Percentiles rank a stretch among this genome's conserved stretches.
Conservation (phyloP, 2,888 invertebrate genomes). For the Dasypogon diadema region DNA sequence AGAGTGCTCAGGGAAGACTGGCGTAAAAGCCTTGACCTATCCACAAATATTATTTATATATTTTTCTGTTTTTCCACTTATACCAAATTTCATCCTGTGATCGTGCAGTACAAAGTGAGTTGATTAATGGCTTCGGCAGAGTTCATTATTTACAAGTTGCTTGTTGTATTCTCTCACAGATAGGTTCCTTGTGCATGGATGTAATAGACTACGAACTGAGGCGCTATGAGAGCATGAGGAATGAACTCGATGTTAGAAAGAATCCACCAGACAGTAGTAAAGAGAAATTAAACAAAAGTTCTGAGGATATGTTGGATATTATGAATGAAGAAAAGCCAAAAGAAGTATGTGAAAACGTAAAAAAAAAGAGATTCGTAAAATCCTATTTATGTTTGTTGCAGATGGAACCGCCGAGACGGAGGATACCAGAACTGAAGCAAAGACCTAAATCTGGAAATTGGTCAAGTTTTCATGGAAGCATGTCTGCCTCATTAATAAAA, state of each 20-base stretch:
- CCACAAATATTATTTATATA: constrained; percentile 95
- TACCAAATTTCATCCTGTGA: constrained; percentile 92
- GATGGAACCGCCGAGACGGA: constrained; percentile 76
- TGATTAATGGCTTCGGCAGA: too few relatives aligned
- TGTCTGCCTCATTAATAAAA: constrained; percentile 70
- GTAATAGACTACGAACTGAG: constrained; percentile 95
- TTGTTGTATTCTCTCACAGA: constrained; percentile 69
- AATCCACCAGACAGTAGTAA: constrained; percentile 66
- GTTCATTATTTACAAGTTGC: background rate
- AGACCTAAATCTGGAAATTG: constrained; percentile 84
- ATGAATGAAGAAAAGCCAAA: constrained; percentile 69
- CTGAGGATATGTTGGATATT: constrained; percentile 67
- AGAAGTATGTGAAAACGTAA: constrained; percentile 62
- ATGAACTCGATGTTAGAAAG: constrained; percentile 74
- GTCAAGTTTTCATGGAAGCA: constrained; percentile 69
- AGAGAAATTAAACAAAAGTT: constrained; percentile 65
- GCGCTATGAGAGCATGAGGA: constrained; percentile 93
- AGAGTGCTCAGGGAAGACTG: constrained; percentile 97
- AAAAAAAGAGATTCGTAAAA: too few relatives aligned
- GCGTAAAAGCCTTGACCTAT: constrained; percentile 95
- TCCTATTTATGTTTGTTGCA: constrained; percentile 53
- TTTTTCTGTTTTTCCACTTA: constrained; percentile 98
- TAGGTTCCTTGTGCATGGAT: constrained; percentile 96
- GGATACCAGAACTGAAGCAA: constrained; percentile 80
- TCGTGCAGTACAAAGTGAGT: constrained; percentile 91